phyloP scores from a whole-genome alignment of 2,113 vertebrate species.

The Xiphophorus hellerii region DNA sequence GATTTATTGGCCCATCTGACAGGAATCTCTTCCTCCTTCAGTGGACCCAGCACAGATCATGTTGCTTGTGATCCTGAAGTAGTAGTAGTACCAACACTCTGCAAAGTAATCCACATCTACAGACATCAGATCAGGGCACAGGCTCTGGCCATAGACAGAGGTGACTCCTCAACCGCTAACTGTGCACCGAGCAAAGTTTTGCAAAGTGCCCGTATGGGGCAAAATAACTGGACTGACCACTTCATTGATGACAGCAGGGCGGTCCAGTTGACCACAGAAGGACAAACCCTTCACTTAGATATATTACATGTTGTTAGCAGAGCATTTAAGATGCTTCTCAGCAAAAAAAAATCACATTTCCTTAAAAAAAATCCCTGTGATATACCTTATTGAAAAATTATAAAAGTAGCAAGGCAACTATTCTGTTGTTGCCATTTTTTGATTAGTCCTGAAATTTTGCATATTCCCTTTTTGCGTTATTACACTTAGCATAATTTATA shows the following conservation, averaged over 20 bases:
- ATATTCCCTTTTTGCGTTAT: too few species aligned
- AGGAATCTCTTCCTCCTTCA: conserved; percentile 79
- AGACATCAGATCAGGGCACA: conserved; percentile 73
- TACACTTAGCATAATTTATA: too few species aligned
- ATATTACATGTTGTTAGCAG: conserved; percentile 66
- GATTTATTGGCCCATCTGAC: conserved; percentile 65
- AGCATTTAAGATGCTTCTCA: not conserved
- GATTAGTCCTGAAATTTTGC: too few species aligned
- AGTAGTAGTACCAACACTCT: conserved; percentile 77
- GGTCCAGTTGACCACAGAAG: conserved; percentile 67
- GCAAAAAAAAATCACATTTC: too few species aligned
- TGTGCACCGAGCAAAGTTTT: conserved; percentile 46
- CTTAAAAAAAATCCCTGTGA: too few species aligned
- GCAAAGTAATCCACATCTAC: conserved; percentile 75
- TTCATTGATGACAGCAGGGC: conserved; percentile 62
- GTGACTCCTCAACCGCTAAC: conserved; percentile 84
- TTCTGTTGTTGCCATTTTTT: not conserved
- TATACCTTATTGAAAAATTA: not conserved
- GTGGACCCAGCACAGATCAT: conserved; percentile 81
- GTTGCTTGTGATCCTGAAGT: conserved; percentile 75
- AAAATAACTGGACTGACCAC: conserved; percentile 47
- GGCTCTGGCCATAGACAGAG: conserved; percentile 56
- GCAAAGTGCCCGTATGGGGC: conserved; percentile 26
- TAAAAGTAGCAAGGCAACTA: not conserved
- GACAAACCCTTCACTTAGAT: conserved; percentile 70